Evolutionary conservation across 2,888 invertebrate species (phyloP).

Genomic region (Cenopis cana): DNA sequence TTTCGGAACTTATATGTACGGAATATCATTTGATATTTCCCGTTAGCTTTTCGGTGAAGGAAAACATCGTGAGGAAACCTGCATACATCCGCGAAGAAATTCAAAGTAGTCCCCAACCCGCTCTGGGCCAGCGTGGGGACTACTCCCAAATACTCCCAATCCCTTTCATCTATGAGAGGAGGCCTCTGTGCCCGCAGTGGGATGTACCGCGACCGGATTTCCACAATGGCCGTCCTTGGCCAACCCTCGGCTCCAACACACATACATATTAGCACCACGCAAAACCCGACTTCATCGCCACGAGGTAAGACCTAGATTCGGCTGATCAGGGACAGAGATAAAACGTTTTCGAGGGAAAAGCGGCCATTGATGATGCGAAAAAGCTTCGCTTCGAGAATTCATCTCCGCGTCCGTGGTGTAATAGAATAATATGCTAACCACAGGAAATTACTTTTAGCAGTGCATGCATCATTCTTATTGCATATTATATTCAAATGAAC

Average conservation of each 20-base stretch:
- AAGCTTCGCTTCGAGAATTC: slow-evolving; percentile 57
- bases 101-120: too few species aligned
- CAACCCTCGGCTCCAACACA: slow-evolving; percentile 67
- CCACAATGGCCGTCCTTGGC: slow-evolving; percentile 78
- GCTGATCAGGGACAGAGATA: slow-evolving; percentile 26
- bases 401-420: slow-evolving; percentile 44
- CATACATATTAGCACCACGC: not conserved
- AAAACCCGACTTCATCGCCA: slow-evolving; percentile 52
- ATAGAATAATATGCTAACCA: slow-evolving; percentile 25
- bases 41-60: too few species aligned
- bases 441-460: slow-evolving; percentile 47
- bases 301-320: slow-evolving; percentile 47
- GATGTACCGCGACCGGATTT: slow-evolving; percentile 65
- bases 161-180: too few species aligned
- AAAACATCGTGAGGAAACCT: too few species aligned
- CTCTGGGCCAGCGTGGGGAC: too few species aligned
- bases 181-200: too few species aligned
- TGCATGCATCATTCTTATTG: slow-evolving; percentile 10
- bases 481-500: not conserved
- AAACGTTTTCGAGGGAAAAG: slow-evolving; percentile 44
- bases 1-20: too few species aligned
- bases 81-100: too few species aligned
- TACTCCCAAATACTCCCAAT: too few species aligned
- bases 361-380: slow-evolving; percentile 60
- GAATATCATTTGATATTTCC: too few species aligned